phyloP scores from a whole-genome alignment of 2,797 vertebrate genomes.

The Champsocephalus esox region DNA sequence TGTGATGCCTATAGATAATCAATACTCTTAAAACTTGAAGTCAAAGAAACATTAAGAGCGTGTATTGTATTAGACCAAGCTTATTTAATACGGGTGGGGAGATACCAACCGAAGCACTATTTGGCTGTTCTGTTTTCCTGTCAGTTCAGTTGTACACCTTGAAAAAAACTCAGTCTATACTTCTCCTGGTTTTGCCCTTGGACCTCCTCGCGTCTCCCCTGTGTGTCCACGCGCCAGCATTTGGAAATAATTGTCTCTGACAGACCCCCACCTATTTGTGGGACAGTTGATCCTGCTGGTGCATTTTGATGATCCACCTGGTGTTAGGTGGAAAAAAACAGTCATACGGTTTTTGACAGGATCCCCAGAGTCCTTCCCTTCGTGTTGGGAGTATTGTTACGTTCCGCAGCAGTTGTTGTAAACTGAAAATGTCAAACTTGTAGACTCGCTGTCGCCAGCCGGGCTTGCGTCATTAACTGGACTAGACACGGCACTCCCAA shows the following conservation, averaged over 20 bases:
- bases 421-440: conserved; percentile 92
- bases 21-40: background rate
- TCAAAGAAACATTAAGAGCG: background rate
- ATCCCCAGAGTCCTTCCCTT: conserved; percentile 52
- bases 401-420: conserved; percentile 88
- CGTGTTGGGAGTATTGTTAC: conserved; percentile 78
- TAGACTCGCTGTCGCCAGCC: conserved; percentile 89
- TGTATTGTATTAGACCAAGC: background rate
- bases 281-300: background rate
- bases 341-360: conserved; percentile 1
- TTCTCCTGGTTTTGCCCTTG: background rate
- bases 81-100: background rate
- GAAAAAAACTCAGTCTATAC: background rate
- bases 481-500: conserved; percentile 82
- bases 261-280: conserved; percentile 19
- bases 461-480: conserved; percentile 89
- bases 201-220: background rate
- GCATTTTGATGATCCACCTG: conserved; percentile 51
- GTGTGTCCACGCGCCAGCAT: background rate
- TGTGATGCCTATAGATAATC: background rate
- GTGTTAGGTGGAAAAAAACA: background rate
- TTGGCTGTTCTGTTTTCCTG: background rate
- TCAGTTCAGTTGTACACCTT: background rate
- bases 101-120: background rate
- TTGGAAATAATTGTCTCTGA: background rate